These are phyloP conservation scores for Centropristis striata DNA, from an alignment of 2,113 vertebrate genomes.

Conservation along the genomic window DNA sequence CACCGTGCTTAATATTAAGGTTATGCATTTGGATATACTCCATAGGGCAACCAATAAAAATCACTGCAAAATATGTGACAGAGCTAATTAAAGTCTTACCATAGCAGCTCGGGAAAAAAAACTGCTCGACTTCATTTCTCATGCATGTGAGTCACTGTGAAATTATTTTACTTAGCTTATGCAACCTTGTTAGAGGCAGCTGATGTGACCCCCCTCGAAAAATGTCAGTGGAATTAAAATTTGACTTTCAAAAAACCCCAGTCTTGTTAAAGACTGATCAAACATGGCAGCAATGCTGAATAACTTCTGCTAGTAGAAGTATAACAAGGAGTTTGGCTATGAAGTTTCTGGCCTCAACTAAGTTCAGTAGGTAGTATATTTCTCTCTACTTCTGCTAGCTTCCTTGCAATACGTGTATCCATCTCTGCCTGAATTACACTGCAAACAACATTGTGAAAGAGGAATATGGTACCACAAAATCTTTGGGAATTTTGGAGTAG, in stretches of 20 bases:
- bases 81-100: conserved; percentile 64
- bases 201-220: conserved; percentile 39
- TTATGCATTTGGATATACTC: conserved; percentile 38
- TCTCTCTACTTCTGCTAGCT: neutral
- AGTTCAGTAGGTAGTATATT: neutral
- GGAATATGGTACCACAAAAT: too few species aligned
- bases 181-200: conserved; percentile 57
- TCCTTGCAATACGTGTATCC: too few species aligned
- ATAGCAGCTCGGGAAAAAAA: neutral
- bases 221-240: conserved; percentile 55
- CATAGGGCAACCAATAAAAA: conserved; percentile 33
- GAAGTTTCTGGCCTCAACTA: neutral
- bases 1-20: conserved; percentile 26
- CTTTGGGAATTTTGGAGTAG: too few species aligned
- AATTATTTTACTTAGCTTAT: conserved; percentile 61
- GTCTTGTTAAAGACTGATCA: conserved; percentile 39
- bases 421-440: too few species aligned
- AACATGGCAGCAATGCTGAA: conserved; percentile 37
- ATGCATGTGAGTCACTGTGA: conserved; percentile 64
- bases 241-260: conserved; percentile 39
- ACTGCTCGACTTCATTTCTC: conserved; percentile 46
- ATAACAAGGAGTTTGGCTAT: neutral
- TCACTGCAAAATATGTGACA: conserved; percentile 50
- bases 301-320: neutral
- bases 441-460: too few species aligned